Evolutionary conservation across 2,113 vertebrate species (phyloP).

Genomic region (Hirundichthys speculiger): DNA sequence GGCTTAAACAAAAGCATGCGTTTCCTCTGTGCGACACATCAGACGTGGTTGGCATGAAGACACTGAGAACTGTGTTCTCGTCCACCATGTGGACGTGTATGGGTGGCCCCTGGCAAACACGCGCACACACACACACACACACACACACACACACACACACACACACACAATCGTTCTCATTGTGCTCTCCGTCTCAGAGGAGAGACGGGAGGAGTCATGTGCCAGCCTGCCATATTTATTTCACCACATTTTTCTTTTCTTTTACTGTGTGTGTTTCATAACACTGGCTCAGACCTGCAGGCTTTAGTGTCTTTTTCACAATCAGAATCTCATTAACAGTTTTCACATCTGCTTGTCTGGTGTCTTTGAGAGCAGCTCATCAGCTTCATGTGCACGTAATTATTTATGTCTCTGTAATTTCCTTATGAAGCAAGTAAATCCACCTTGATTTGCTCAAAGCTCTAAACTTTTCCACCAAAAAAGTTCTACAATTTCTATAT

Average conservation of each 20-base stretch:
- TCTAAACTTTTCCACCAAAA: too few relatives aligned
- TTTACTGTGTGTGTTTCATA: too few relatives aligned
- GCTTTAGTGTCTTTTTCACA: background rate
- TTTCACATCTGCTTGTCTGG: too few relatives aligned
- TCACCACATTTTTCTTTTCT: background rate
- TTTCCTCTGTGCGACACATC: background rate
- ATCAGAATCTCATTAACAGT: too few relatives aligned
- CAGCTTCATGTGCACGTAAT: too few relatives aligned
- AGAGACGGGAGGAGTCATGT: conserved; percentile 44
- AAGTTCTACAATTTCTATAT: too few relatives aligned
- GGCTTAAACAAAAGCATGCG: conserved; percentile 5
- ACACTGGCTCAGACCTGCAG: background rate
- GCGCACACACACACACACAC: background rate
- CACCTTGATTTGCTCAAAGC: too few relatives aligned
- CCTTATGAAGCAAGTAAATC: too few relatives aligned
- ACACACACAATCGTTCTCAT: conserved; percentile 31
- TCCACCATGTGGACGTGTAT: conserved; percentile 23
- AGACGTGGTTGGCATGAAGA: background rate
- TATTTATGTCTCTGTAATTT: too few relatives aligned
- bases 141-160: too few relatives aligned
- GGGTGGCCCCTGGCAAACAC: conserved; percentile 21
- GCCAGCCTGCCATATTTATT: conserved; percentile 28
- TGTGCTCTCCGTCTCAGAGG: conserved; percentile 27
- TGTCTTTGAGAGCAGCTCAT: too few relatives aligned
- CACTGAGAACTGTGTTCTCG: conserved; percentile 42